A percentile compares a stretch with the other conserved stretches of the same genome.
Conservation (phyloP, 2,797 vertebrate species). For the Sardinella longiceps region DNA sequence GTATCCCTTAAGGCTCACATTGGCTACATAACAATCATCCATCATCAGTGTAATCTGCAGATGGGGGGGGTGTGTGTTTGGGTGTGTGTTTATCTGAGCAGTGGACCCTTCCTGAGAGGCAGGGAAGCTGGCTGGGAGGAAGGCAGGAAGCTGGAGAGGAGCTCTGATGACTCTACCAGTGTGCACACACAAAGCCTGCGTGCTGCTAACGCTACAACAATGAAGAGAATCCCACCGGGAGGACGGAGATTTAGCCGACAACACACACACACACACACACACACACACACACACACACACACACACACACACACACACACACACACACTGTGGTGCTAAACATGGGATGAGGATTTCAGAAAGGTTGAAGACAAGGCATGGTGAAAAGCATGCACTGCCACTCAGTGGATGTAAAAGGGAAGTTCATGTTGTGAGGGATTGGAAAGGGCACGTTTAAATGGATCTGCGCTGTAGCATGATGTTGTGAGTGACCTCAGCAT, state of each 20-base stretch:
- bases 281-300: no score
- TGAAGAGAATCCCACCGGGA: neutral
- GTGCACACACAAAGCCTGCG: neutral
- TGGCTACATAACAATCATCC: neutral
- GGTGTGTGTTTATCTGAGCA: neutral
- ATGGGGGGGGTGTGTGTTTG: neutral
- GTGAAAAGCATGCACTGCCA: constrained; percentile 3
- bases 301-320: neutral
- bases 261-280: neutral
- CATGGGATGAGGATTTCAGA: neutral
- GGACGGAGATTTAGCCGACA: neutral
- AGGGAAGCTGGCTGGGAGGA: neutral
- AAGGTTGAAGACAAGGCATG: neutral
- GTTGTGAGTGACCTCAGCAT: neutral
- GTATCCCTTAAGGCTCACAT: neutral
- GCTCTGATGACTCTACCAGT: neutral
- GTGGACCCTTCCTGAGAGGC: neutral
- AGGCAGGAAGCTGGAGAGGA: neutral
- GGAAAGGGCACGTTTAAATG: neutral
- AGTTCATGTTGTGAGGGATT: neutral
- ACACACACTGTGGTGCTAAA: neutral
- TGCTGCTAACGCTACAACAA: neutral
- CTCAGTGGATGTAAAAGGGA: neutral
- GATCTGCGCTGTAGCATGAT: neutral
- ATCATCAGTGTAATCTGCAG: neutral